A percentile compares a stretch with the other conserved stretches of the same genome.
Conservation (phyloP, 2,797 vertebrate species). For the Urosaurus nigricauda region DNA sequence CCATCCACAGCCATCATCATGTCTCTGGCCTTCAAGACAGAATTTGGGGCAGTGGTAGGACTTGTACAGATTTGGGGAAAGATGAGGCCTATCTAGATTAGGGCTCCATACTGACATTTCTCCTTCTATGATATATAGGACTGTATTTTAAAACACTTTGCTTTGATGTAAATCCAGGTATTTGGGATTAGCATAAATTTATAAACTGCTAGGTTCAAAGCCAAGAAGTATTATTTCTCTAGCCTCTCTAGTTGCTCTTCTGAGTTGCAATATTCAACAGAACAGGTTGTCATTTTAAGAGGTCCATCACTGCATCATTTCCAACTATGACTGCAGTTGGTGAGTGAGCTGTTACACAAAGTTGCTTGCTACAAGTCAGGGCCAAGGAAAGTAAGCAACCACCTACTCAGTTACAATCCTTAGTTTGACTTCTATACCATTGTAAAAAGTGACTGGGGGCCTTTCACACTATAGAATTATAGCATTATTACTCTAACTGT, state of each 20-base stretch:
- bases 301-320: background rate
- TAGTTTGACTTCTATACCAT: background rate
- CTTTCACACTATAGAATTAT: too few species aligned
- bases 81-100: too few species aligned
- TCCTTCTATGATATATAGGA: too few species aligned
- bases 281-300: background rate
- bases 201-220: background rate
- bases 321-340: background rate
- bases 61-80: too few species aligned
- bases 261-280: background rate
- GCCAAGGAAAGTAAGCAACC: background rate
- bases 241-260: background rate
- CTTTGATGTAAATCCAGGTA: background rate
- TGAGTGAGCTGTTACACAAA: background rate
- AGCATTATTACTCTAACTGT: too few species aligned
- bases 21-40: too few species aligned
- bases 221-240: background rate
- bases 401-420: background rate
- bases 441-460: background rate
- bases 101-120: too few species aligned
- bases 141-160: background rate
- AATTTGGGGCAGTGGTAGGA: too few species aligned
- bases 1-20: too few species aligned
- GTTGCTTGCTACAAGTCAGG: background rate
- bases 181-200: background rate